Evolutionary conservation across 2,888 invertebrate species (phyloP).

Genomic region (Craniophora ligustri): DNA sequence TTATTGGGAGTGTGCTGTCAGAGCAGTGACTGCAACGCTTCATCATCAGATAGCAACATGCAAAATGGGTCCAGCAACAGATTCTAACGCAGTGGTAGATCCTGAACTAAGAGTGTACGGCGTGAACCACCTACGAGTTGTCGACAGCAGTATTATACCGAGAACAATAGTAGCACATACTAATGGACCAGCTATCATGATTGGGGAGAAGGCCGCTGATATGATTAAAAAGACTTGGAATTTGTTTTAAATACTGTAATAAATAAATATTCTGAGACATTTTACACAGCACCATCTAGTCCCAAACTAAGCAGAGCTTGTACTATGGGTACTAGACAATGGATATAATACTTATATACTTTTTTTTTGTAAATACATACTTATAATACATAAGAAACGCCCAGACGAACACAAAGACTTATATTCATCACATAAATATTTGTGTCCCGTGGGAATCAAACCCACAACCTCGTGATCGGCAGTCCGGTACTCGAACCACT

Average conservation of each 20-base stretch:
- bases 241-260: constrained; percentile 50
- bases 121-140: constrained; percentile 89
- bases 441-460: too few relatives aligned
- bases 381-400: too few relatives aligned
- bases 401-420: too few relatives aligned
- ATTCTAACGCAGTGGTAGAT: constrained; percentile 90
- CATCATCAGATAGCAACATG: constrained; percentile 92
- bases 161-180: constrained; percentile 90
- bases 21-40: constrained; percentile 89
- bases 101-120: constrained; percentile 90
- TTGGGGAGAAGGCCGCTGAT: constrained; percentile 92
- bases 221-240: constrained; percentile 88
- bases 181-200: constrained; percentile 91
- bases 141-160: constrained; percentile 92
- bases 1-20: constrained; percentile 91
- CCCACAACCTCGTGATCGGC: too few relatives aligned
- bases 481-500: too few relatives aligned
- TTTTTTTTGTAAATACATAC: too few relatives aligned
- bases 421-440: too few relatives aligned
- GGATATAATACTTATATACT: too few relatives aligned
- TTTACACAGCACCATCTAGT: too few relatives aligned
- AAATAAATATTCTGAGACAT: too few relatives aligned
- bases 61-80: constrained; percentile 90
- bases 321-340: too few relatives aligned
- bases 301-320: too few relatives aligned